Conservation (phyloP, 2,797 vertebrate genomes). For the Sebastes baramenuke region DNA sequence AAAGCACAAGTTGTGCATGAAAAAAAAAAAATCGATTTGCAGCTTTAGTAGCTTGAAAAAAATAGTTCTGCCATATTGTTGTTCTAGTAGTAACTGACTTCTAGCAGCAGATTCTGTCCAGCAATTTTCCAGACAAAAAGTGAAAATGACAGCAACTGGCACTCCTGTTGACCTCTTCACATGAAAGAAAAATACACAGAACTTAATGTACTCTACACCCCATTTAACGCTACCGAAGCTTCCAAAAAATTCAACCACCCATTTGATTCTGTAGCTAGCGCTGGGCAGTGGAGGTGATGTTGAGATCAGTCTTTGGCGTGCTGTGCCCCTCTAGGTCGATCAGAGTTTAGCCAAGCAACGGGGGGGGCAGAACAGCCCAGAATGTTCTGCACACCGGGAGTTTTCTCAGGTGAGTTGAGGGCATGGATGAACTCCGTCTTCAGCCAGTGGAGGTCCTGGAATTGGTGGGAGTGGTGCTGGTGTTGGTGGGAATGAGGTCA, state of each 20-base stretch:
- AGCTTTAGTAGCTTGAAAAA: neutral
- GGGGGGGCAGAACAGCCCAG: neutral
- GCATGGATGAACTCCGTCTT: constrained; percentile 41
- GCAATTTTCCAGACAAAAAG: neutral
- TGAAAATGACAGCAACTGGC: constrained; percentile 35
- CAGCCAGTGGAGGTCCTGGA: neutral
- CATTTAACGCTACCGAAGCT: constrained; percentile 51
- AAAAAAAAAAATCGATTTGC: neutral
- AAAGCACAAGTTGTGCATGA: neutral
- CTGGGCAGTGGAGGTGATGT: constrained; percentile 35
- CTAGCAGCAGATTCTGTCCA: neutral
- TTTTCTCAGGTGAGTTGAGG: constrained; percentile 39
- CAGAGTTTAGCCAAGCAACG: constrained; percentile 62
- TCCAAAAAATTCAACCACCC: constrained; percentile 37
- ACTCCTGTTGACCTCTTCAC: constrained; percentile 36
- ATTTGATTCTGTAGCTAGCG: constrained; percentile 44
- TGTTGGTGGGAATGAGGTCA: constrained; percentile 61
- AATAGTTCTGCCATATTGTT: neutral
- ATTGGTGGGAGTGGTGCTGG: neutral
- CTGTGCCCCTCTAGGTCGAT: constrained; percentile 47
- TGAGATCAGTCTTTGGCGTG: constrained; percentile 65
- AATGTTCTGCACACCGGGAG: neutral
- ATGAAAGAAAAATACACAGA: constrained; percentile 30
- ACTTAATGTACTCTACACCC: constrained; percentile 34
- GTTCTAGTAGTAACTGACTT: neutral